Conservation (phyloP, 2,113 vertebrate genomes). For the Pycnonotus jocosus region DNA sequence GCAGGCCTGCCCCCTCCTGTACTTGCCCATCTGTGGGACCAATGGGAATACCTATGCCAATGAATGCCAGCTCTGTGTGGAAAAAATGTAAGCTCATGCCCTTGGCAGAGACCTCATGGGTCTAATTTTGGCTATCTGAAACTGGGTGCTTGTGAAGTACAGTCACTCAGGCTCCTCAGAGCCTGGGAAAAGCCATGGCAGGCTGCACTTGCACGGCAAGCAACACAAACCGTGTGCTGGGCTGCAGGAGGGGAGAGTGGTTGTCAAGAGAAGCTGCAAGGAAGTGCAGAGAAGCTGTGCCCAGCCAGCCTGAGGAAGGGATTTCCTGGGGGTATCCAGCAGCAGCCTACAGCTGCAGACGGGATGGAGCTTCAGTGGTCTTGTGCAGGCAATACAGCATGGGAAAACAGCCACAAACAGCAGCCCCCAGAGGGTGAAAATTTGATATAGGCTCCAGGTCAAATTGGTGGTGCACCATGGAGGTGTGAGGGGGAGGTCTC, state of each 20-base stretch:
- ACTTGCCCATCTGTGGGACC: constrained; percentile 76
- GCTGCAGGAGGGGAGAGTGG: background rate
- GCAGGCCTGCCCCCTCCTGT: constrained; percentile 71
- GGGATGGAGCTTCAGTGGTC: background rate
- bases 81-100: constrained; percentile 10
- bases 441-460: background rate
- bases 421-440: background rate
- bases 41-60: constrained; percentile 79
- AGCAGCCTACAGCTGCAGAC: background rate
- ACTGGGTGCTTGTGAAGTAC: background rate
- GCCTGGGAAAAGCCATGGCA: background rate
- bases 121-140: background rate
- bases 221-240: background rate
- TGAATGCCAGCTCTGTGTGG: constrained; percentile 76
- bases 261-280: background rate
- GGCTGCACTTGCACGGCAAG: background rate
- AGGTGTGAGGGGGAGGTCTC: background rate
- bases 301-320: background rate
- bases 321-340: background rate
- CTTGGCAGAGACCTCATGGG: background rate
- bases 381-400: background rate
- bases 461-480: accelerated
- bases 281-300: background rate
- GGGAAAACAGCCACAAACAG: background rate
- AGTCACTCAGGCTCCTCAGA: background rate